Conservation (phyloP, 2,113 vertebrate genomes). For the Seriola quinqueradiata region DNA sequence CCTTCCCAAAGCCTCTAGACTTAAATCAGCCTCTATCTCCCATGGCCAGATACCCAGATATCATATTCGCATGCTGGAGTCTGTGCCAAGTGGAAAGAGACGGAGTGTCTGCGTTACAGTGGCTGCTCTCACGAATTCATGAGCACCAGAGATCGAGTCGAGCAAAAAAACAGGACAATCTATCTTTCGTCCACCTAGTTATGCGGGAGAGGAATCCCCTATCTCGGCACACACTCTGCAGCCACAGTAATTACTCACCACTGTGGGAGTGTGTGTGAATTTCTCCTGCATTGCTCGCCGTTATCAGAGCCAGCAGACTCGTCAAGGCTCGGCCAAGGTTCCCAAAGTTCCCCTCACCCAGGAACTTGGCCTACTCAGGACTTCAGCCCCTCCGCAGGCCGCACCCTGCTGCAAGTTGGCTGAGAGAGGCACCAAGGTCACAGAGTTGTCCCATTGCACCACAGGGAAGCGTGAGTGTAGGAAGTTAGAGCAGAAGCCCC, state of each 20-base stretch:
- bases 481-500: not conserved
- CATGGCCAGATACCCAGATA: slow-evolving; percentile 49
- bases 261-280: slow-evolving; percentile 43
- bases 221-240: slow-evolving; percentile 55
- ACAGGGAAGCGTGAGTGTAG: not conserved
- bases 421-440: slow-evolving; percentile 26
- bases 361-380: slow-evolving; percentile 4
- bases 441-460: not conserved
- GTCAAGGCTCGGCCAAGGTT: slow-evolving; percentile 1
- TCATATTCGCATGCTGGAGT: slow-evolving; percentile 22
- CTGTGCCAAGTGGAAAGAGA: slow-evolving; percentile 41
- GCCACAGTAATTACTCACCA: slow-evolving; percentile 67
- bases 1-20: slow-evolving; percentile 41
- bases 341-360: slow-evolving; percentile 45
- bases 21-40: slow-evolving; percentile 52
- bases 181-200: slow-evolving; percentile 53
- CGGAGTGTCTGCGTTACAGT: not conserved
- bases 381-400: not conserved
- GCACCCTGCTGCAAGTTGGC: slow-evolving; percentile 21
- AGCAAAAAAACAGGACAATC: slow-evolving; percentile 21
- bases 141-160: slow-evolving; percentile 14
- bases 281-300: slow-evolving; percentile 27
- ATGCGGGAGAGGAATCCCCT: slow-evolving; percentile 67
- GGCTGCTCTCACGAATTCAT: slow-evolving; percentile 9
- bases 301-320: slow-evolving; percentile 72